Conservation (phyloP, 1,140 invertebrate genomes). For the Drosophila orena region DNA sequence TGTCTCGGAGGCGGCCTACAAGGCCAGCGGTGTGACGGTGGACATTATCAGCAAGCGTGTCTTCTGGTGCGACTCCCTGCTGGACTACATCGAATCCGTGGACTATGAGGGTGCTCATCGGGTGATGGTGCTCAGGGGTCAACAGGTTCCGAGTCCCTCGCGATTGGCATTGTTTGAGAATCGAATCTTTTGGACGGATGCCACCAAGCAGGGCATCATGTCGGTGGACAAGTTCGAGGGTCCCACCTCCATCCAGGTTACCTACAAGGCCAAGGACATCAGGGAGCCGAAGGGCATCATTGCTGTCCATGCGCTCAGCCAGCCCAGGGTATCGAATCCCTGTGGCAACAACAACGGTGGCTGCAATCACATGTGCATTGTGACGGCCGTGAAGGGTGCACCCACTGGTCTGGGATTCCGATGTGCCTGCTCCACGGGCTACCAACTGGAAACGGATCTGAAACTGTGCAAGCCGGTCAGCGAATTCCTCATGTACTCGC, state of each 20-base stretch:
- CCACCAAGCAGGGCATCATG: slow-evolving; percentile 97
- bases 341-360: slow-evolving; percentile 95
- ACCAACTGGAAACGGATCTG: slow-evolving; percentile 90
- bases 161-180: slow-evolving; percentile 95
- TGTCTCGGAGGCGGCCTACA: slow-evolving; percentile 96
- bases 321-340: slow-evolving; percentile 92
- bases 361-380: slow-evolving; percentile 98
- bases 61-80: slow-evolving; percentile 97
- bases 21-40: slow-evolving; percentile 93
- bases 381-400: slow-evolving; percentile 91
- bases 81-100: slow-evolving; percentile 99
- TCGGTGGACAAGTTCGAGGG: slow-evolving; percentile 95
- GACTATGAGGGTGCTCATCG: slow-evolving; percentile 96
- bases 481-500: slow-evolving; percentile 98
- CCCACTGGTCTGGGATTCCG: slow-evolving; percentile 93
- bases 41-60: slow-evolving; percentile 95
- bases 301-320: slow-evolving; percentile 91
- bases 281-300: slow-evolving; percentile 94
- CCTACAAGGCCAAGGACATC: slow-evolving; percentile 92
- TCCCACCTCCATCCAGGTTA: slow-evolving; percentile 90
- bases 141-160: slow-evolving; percentile 94
- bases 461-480: slow-evolving; percentile 93
- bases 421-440: slow-evolving; percentile 98
- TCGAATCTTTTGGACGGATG: slow-evolving; percentile 97
- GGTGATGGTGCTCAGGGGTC: slow-evolving; percentile 91